Base-by-base conservation (phyloP, 2,888 invertebrate genomes). In the Melitaea athalia region DNA sequence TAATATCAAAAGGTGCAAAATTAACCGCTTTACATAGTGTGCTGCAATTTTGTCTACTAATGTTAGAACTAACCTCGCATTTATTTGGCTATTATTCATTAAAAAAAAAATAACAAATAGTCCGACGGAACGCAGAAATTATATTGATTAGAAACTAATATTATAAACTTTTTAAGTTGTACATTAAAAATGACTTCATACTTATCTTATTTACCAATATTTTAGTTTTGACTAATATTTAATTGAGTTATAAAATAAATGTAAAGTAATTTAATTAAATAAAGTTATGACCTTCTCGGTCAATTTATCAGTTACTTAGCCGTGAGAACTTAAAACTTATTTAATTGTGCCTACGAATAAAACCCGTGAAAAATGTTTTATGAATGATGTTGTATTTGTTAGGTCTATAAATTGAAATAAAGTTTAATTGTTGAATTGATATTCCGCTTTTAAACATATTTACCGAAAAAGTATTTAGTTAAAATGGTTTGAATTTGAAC, bases 251-350 rank as follows among this genome's bases (percentile, higher is more conserved):
- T 31, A 33, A 38, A 57, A 57, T 42, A 14, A 24, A 31, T 33
- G 24, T 8, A 55, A 55, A 31, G 12, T 55, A 55, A 10, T 2
- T 8, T 7, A 42, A 42, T 38, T 57, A 10, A 57, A 57, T 57
- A 57, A 15, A 57, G 38, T 57, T 57, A 42, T 57, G 15, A 57
- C 57, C 57, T 42, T 57, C 38, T 57, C 38, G 38, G 38, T 38
- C 38, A 38, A 0, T 3, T n/a, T 38, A 33, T 57, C 3, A 55
- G n/a, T 55, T 42, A 55, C 31, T 33, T 42, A 57, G 15, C 15
- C 42, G 57, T 57, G 57, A 57, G 57, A 57, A 57, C 11, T 57
- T 10, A 57, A 57, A 38, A 42, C 33, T 57, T 42, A 57, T 49
- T 45, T n/a, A 42, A 42, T 42, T 42, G 6, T 57, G 38, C 15